Base-by-base conservation (phyloP, 1,140 invertebrate species). In the Tribolium madens region DNA sequence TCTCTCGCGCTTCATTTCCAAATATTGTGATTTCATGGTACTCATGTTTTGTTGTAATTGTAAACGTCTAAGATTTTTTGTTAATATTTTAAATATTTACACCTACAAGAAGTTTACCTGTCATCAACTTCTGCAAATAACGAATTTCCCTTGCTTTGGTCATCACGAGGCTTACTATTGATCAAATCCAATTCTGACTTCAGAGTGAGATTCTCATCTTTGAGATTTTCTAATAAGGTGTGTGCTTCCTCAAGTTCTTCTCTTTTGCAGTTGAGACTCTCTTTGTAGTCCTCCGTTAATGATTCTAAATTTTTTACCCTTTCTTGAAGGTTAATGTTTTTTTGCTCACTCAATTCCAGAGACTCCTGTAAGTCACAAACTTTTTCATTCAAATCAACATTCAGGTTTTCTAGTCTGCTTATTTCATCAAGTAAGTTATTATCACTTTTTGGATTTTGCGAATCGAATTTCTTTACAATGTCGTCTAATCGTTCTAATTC, bases 111-210 rank as follows among this genome's bases (percentile, higher is more conserved):
- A n/a, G n/a, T n/a, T n/a, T 78, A 83, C 80, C 76, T 81, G 46
- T 84, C 82, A 73, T 84, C 75, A 2, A 84, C 82, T 80, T 84
- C 80, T 7, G 81, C 82, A 81, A 84, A 84, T 48, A 84, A 60
- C 15, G 83, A 84, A 76, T 84, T 84, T 33, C 83, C 83, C 78
- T 81, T 77, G 31, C 78, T 81, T 6, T 76, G 48, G 12, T 57
- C 33, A 72, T 82, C 68, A n/a, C 81, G 31, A 5, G 82, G 81
- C 72, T 79, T 74, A 50, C 68, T 79, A 77, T 79, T 82, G 2
- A 76, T n/a, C n/a, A 14, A n/a, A 46, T 81, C 80, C 31, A 83
- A 64, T 71, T 84, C 79, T 12, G 17, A 76, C 36, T 79, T 79
- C 1, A 76, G 21, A 70, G 64, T 17, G 17, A 73, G 9, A 31